Evolutionary conservation across 1,140 invertebrate genomes (phyloP).

Genomic region (Myzus persicae): DNA sequence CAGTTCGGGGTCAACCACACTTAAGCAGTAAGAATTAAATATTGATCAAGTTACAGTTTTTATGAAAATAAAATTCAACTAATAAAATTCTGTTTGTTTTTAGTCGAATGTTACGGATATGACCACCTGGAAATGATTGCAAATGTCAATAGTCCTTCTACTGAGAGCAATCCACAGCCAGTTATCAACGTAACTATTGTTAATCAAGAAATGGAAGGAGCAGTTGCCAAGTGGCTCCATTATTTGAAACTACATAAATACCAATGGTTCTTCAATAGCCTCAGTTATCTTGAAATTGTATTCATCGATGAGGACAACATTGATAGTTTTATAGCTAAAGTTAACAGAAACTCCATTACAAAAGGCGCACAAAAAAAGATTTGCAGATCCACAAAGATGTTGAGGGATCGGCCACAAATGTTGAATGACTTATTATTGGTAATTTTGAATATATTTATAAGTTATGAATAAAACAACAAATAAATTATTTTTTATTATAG

Average conservation of each 20-base stretch:
- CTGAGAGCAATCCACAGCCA: background rate
- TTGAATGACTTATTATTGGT: conserved; percentile 39
- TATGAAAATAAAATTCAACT: background rate
- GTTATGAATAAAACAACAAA: background rate
- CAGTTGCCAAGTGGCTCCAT: background rate
- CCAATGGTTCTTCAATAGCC: conserved; percentile 42
- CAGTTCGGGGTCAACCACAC: background rate
- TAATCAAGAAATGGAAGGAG: conserved; percentile 42
- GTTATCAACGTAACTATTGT: background rate
- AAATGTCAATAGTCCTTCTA: background rate
- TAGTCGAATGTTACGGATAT: background rate
- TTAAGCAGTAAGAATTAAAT: conserved; percentile 33
- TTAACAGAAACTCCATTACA: conserved; percentile 2
- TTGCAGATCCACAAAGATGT: background rate
- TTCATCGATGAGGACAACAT: conserved; percentile 33
- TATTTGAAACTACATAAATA: conserved; percentile 53
- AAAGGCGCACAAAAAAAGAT: conserved; percentile 52
- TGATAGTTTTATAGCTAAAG: conserved; percentile 47
- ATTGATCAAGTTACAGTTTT: background rate
- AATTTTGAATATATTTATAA: background rate
- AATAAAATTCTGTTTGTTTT: background rate
- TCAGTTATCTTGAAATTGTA: conserved; percentile 40
- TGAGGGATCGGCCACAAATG: conserved; percentile 7
- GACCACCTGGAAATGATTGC: background rate
- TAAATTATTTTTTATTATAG: background rate